Conservation (phyloP, 2,888 invertebrate genomes). For the Sinohyriopsis cumingii region DNA sequence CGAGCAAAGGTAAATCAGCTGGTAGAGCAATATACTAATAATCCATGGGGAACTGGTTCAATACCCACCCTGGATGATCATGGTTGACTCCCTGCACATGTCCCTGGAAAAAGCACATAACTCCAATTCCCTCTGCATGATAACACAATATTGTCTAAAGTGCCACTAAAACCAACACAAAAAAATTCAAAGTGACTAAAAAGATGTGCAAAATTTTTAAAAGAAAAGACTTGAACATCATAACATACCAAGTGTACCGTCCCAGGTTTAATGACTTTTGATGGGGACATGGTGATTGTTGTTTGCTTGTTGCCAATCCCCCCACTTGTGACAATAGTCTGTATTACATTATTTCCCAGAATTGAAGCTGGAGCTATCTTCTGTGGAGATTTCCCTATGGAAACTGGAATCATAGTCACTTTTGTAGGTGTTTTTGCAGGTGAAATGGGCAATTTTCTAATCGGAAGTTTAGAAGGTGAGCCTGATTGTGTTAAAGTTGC, state of each 20-base stretch:
- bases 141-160: no score
- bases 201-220: neutral
- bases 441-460: slow-evolving; percentile 64
- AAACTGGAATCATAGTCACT: slow-evolving; percentile 74
- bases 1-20: no score
- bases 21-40: no score
- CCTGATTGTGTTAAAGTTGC: slow-evolving; percentile 45
- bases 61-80: no score
- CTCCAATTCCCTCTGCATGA: no score
- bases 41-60: no score
- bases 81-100: no score
- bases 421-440: slow-evolving; percentile 74
- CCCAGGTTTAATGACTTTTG: slow-evolving; percentile 67
- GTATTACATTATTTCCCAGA: slow-evolving; percentile 43
- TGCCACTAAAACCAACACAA: no score
- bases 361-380: slow-evolving; percentile 74
- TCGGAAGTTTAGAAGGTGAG: slow-evolving; percentile 58
- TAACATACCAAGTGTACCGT: slow-evolving; percentile 51
- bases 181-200: neutral
- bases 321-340: slow-evolving; percentile 33
- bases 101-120: no score
- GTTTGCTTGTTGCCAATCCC: slow-evolving; percentile 63
- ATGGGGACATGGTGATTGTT: slow-evolving; percentile 63
- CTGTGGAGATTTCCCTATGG: slow-evolving; percentile 80
- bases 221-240: neutral